Base-by-base conservation (phyloP, 1,140 invertebrate genomes). In the Drusus annulatus region DNA sequence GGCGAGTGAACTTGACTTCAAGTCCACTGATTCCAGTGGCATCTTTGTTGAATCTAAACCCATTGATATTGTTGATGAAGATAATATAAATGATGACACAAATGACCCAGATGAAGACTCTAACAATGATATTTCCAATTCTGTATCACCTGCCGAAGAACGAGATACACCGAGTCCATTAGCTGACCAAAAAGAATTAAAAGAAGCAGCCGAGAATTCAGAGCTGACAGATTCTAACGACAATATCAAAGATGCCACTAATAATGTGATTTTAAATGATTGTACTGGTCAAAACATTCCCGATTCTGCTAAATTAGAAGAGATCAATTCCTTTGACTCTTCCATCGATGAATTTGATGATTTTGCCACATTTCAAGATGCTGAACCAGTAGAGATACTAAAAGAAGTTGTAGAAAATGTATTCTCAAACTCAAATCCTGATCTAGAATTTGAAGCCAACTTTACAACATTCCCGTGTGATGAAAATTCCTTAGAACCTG, bases 381-480 rank as follows among this genome's bases (percentile, higher is more conserved):
- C 58, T 1, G 69, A 81, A 51, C 21, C 31, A 77, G 23, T 23
- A 68, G 31, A 45, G 45, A 52, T 68, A 68, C 17, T 19, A 17
- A 45, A 23, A 16, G 65, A 54, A 69, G 52, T 65, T 50, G 10
- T 56, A 17, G 54, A 58, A 74, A 54, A 17, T 74, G 7, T 45
- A 13, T 45, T 45, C 36, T 45, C 23, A 4, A 28, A 56, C 17
- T 74, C 28, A 54, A 74, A 56, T 56, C 54, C 23, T 62, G 80
- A 85, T 68, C 83, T 82, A 60, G 63, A 71, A 69, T 84, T 81
- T 84, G 85, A 86, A 63, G 86, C 85, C 6, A 69, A 69, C 17
- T 69, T 69, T 50, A 91, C 23, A 56, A 4, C 68, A 51, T 74
- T 74, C 16, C n/a, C 68, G 17, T 4, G 7, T 74, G 54, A 56